These are phyloP conservation scores for Geopemphigus sp. DNA, from an alignment of 1,140 invertebrate species.

Conservation along the genomic window DNA sequence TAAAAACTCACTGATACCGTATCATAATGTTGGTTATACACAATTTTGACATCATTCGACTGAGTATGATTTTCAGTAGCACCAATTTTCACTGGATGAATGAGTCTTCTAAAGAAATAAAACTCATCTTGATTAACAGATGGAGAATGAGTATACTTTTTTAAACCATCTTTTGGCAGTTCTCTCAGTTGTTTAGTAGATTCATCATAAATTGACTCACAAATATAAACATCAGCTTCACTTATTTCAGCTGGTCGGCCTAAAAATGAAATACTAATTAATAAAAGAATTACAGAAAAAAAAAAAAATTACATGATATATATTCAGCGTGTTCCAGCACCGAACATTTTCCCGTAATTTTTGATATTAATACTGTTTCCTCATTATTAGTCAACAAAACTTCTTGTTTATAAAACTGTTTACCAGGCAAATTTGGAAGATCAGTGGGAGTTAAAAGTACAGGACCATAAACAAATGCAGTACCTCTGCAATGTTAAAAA, in stretches of 20 bases:
- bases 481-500: conserved; percentile 65
- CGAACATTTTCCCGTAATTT: conserved; percentile 86
- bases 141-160: conserved; percentile 79
- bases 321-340: conserved; percentile 91
- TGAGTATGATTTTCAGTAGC: conserved; percentile 38
- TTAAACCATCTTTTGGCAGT: conserved; percentile 68
- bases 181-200: conserved; percentile 76
- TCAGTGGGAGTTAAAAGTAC: conserved; percentile 88
- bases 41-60: conserved; percentile 39
- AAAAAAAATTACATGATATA: conserved; percentile 69
- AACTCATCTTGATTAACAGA: conserved; percentile 90
- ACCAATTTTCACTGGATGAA: conserved; percentile 68
- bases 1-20: conserved; percentile 56
- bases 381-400: conserved; percentile 88
- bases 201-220: conserved; percentile 91
- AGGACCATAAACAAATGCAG: conserved; percentile 88
- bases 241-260: conserved; percentile 90
- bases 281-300: neutral
- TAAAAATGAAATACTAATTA: conserved; percentile 56
- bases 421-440: conserved; percentile 70
- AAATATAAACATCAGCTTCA: conserved; percentile 90
- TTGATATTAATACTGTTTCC: conserved; percentile 85
- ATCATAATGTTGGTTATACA: conserved; percentile 59
- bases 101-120: conserved; percentile 78
- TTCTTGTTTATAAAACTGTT: conserved; percentile 93